These are phyloP conservation scores for Hesperophylax magnus DNA, from an alignment of 1,140 invertebrate genomes.

Conservation along the genomic window DNA sequence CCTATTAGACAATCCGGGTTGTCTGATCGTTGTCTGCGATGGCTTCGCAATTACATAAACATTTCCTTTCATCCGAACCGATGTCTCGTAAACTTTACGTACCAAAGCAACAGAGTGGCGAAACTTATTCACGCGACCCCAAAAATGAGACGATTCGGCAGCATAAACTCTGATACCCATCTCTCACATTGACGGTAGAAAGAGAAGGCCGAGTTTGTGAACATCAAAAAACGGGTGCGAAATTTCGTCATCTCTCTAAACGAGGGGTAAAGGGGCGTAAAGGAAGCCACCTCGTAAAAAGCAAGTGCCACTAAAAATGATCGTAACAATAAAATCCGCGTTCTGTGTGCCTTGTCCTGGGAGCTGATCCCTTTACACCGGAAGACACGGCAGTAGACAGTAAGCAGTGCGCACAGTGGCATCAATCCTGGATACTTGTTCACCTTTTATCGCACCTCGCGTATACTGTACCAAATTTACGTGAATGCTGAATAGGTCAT, in stretches of 20 bases:
- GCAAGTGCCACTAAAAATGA: conserved; percentile 58
- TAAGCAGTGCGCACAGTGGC: too few species aligned
- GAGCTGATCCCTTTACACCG: conserved; percentile 36
- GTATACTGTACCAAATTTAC: too few species aligned
- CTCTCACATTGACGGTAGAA: neutral
- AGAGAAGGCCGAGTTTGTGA: conserved; percentile 35
- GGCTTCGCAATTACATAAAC: conserved; percentile 55
- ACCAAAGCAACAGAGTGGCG: conserved; percentile 40
- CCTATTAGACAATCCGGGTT: conserved; percentile 45
- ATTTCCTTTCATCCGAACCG: conserved; percentile 56
- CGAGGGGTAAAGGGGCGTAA: conserved; percentile 48
- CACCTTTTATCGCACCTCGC: neutral
- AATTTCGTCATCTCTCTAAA: conserved; percentile 53
- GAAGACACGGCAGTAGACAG: neutral
- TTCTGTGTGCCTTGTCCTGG: conserved; percentile 37
- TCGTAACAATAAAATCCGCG: conserved; percentile 59
- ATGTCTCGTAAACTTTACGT: conserved; percentile 55
- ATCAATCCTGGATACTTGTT: conserved; percentile 4
- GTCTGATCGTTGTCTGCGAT: conserved; percentile 55
- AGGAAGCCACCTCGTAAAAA: conserved; percentile 59
- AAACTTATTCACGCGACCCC: conserved; percentile 42
- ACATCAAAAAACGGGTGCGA: conserved; percentile 45
- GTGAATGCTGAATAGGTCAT: too few species aligned
- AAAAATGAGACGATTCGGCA: conserved; percentile 18
- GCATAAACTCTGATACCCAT: conserved; percentile 18